These are phyloP conservation scores for Hypotaenidia philippensis DNA, from an alignment of 2,797 vertebrate genomes.

Conservation along the genomic window DNA sequence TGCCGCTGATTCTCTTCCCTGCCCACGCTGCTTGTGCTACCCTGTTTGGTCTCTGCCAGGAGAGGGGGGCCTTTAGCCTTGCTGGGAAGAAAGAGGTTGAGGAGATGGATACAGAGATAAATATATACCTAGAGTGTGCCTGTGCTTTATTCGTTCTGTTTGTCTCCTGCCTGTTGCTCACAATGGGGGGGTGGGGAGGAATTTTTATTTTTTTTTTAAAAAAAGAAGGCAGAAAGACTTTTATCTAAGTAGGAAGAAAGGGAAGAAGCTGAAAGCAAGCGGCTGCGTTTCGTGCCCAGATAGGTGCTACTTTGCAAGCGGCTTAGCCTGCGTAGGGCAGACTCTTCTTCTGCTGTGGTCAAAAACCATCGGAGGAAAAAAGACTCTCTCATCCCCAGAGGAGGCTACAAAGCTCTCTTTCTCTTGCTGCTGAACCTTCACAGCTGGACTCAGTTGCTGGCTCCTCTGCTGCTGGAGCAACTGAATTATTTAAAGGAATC, in stretches of 20 bases:
- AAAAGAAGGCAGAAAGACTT: background rate
- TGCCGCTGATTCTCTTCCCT: background rate
- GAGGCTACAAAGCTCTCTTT: constrained; percentile 51
- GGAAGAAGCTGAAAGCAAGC: constrained; percentile 28
- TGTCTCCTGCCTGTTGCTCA: background rate
- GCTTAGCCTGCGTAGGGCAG: background rate
- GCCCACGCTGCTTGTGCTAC: background rate
- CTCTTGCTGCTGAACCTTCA: constrained; percentile 36
- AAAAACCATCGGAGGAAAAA: constrained; percentile 15
- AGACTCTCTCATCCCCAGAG: constrained; percentile 28
- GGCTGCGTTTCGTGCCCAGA: background rate
- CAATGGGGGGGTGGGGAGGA: background rate
- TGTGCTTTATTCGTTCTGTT: background rate
- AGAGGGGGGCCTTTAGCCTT: constrained; percentile 80
- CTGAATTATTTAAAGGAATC: constrained; percentile 70
- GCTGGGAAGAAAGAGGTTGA: constrained; percentile 20
- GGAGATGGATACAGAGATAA: background rate
- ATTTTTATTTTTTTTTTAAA: no score
- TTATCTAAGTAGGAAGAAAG: constrained; percentile 33
- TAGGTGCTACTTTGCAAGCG: background rate
- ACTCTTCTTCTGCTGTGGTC: constrained; percentile 46
- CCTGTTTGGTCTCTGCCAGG: constrained; percentile 77
- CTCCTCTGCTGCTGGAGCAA: constrained; percentile 39
- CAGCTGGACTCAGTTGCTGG: constrained; percentile 56
- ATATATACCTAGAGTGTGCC: background rate